Conservation (phyloP, 1,140 invertebrate species). For the Vollenhovia emeryi region DNA sequence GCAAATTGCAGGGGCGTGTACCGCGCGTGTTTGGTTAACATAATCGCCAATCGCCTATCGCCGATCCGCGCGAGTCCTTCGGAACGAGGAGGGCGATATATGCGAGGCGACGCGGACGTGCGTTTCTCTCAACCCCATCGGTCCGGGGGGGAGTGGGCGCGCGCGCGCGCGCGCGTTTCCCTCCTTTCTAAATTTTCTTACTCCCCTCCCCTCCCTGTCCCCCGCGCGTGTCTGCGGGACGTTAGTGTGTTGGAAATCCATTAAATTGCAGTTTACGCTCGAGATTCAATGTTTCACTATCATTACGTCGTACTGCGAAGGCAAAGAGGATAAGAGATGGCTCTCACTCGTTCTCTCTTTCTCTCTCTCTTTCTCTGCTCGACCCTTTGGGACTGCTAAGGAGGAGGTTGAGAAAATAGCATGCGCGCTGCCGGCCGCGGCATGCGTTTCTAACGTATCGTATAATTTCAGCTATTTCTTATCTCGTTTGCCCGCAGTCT, state of each 20-base stretch:
- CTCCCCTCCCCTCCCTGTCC: not conserved
- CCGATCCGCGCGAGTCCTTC: conserved; percentile 64
- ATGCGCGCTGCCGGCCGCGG: conserved; percentile 39
- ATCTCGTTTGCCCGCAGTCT: conserved; percentile 55
- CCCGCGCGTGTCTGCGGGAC: conserved; percentile 45
- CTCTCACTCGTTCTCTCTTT: not conserved
- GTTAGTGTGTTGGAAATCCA: conserved; percentile 53
- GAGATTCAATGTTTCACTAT: conserved; percentile 72
- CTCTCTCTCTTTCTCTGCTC: conserved; percentile 16
- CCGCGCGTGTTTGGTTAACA: conserved; percentile 80
- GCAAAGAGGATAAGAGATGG: conserved; percentile 45
- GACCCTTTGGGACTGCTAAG: conserved; percentile 47
- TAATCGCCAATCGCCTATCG: conserved; percentile 79
- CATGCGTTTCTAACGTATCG: conserved; percentile 53
- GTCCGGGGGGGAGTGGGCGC: not conserved
- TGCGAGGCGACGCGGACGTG: conserved; percentile 34
- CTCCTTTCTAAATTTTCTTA: conserved; percentile 62
- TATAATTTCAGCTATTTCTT: conserved; percentile 61
- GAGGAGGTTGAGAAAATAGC: conserved; percentile 54
- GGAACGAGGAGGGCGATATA: conserved; percentile 25
- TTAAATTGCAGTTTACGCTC: conserved; percentile 73
- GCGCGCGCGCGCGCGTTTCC: conserved; percentile 45
- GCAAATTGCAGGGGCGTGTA: conserved; percentile 80
- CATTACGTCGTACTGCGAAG: conserved; percentile 65
- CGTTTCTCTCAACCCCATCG: conserved; percentile 47